Base-by-base conservation (phyloP, 2,888 invertebrate species). In the Lasioglossum oenotherae region DNA sequence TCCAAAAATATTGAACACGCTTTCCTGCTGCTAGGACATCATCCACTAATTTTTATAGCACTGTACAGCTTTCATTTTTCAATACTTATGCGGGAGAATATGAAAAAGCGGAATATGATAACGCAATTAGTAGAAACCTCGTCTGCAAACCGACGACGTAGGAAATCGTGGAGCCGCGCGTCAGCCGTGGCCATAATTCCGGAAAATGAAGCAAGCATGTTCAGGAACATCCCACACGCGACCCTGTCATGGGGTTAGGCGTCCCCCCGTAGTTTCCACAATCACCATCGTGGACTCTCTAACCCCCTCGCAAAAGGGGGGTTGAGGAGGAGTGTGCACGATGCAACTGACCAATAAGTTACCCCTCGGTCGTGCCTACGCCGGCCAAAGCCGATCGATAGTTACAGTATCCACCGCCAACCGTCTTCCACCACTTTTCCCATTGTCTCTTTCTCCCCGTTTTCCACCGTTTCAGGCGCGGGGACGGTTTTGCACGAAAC, bases 331-430 rank as follows among this genome's bases (percentile, higher is more conserved):
- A 91, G 92, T 93, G 92, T 92, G 91, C 92, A 91, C 92, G 90
- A 90, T 91, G 92, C 94, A 93, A 94, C 94, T 94, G 94, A 94
- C 94, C 94, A 94, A 94, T 94, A 93, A 94, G 92, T 93, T 92
- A 31, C 92, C 90, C 92, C 91, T 91, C 91, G 90, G 86, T 90
- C 89, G 88, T 91, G 92, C 90, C 91, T 92, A 91, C 88, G n/a
- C n/a, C 53, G 53, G 8, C 23, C 53, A 53, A n/a, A 53, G 88
- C 91, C 93, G 93, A 93, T 93, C 93, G 92, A 93, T 93, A 93
- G 92, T 89, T 90, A 91, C 92, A 89, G 88, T 91, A 90, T 92
- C 90, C 90, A 89, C 71, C 89, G 87, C 69, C 87, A 86, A 88
- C 85, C 86, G 82, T 91, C 88, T 83, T 75, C 83, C 71, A 81